Evolutionary conservation across 2,113 vertebrate genomes (phyloP).

Genomic region (Pituophis catenifer): DNA sequence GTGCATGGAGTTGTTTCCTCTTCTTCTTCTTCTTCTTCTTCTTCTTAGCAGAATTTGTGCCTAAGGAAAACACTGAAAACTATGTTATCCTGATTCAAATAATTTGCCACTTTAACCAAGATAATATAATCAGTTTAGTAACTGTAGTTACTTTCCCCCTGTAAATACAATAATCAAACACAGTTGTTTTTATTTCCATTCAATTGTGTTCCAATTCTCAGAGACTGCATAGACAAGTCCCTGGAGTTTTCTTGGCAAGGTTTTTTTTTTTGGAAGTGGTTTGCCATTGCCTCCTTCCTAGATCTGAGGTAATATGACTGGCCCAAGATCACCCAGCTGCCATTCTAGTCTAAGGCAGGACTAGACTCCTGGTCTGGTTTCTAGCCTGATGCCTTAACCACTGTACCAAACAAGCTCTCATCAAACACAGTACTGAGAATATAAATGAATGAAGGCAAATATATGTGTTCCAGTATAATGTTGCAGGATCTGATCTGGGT

Average conservation of each 20-base stretch:
- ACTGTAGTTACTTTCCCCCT: not conserved
- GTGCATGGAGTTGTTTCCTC: not conserved
- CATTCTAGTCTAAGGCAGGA: not conserved
- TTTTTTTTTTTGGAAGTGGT: not conserved
- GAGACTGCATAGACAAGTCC: not conserved
- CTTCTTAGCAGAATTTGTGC: not conserved
- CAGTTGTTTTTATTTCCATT: not conserved
- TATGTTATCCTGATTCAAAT: not conserved
- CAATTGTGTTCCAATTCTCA: not conserved
- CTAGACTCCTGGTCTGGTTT: not conserved
- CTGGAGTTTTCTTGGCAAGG: not conserved
- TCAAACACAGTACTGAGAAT: not conserved
- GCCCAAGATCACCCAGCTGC: not conserved
- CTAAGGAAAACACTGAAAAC: not conserved
- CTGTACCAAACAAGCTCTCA: not conserved
- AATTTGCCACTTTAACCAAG: not conserved
- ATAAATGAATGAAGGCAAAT: no score
- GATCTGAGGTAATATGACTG: not conserved
- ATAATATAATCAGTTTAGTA: not conserved
- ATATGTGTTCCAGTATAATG: no score
- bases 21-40: not conserved
- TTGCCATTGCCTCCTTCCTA: not conserved
- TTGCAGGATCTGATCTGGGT: no score
- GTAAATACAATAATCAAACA: no score
- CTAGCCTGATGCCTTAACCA: not conserved